A percentile compares a stretch with the other conserved stretches of the same genome.
Conservation (phyloP, 1,140 invertebrate species). For the Chrysopa pallens region DNA sequence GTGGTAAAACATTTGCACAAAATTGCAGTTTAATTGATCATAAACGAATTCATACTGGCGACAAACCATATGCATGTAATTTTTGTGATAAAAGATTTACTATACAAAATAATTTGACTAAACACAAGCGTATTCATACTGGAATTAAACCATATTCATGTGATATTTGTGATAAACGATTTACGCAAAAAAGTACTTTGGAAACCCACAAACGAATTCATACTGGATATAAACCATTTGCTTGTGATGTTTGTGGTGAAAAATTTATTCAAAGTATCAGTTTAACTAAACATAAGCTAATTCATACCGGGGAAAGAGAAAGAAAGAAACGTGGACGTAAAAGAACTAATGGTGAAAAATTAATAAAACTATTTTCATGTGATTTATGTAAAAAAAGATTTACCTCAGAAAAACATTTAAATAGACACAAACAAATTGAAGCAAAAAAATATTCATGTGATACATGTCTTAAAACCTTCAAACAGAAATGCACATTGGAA, state of each 20-base stretch:
- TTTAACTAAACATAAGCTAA: slow-evolving; percentile 21
- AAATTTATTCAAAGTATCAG: slow-evolving; percentile 20
- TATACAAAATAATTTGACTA: no score
- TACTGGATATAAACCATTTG: slow-evolving; percentile 33
- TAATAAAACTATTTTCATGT: no score
- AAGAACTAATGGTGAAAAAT: no score
- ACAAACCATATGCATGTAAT: slow-evolving; percentile 1
- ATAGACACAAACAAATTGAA: no score
- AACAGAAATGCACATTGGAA: slow-evolving; percentile 13
- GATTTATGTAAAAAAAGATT: no score
- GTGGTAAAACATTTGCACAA: no score
- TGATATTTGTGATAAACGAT: slow-evolving; percentile 19
- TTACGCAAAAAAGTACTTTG: slow-evolving; percentile 16
- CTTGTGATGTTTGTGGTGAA: slow-evolving; percentile 28
- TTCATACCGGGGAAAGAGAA: slow-evolving; percentile 35
- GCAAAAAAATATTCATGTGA: no score
- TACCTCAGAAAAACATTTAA: slow-evolving; percentile 2
- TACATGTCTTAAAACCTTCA: slow-evolving; percentile 12
- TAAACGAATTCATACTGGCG: neutral
- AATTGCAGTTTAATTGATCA: no score
- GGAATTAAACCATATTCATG: slow-evolving; percentile 5
- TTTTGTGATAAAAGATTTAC: no score
- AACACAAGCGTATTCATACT: no score
- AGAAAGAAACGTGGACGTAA: slow-evolving; percentile 32
- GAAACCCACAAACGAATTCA: slow-evolving; percentile 30